A percentile compares a stretch with the other conserved stretches of the same genome.
Conservation (phyloP, 2,113 vertebrate genomes). For the Centropus bengalensis region DNA sequence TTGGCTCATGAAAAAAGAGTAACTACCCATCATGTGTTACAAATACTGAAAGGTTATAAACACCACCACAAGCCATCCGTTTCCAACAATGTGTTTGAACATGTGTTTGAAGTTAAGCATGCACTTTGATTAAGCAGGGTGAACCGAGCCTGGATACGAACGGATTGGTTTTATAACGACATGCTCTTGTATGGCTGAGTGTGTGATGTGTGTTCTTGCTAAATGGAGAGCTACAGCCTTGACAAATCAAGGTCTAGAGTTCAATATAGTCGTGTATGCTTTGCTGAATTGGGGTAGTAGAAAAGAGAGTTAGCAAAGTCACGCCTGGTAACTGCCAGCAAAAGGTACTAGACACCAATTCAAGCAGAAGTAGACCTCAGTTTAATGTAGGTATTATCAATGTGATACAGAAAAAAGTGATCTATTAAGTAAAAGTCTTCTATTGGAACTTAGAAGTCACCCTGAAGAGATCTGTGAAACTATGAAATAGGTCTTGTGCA, state of each 20-base stretch:
- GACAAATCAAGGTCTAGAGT: not conserved
- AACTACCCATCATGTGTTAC: constrained; percentile 32
- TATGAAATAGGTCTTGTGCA: not conserved
- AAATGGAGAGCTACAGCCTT: not conserved
- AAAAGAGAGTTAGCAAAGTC: not conserved
- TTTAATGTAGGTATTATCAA: not conserved
- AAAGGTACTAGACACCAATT: not conserved
- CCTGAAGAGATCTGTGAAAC: not conserved
- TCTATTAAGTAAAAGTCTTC: not conserved
- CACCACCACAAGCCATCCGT: not conserved
- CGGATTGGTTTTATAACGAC: not conserved
- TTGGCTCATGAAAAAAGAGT: constrained; percentile 25
- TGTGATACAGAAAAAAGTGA: not conserved
- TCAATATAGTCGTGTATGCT: not conserved
- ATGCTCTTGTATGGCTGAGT: not conserved
- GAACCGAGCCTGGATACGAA: not conserved
- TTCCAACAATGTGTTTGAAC: constrained; percentile 22
- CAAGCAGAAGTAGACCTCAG: not conserved
- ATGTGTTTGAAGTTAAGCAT: constrained; percentile 51
- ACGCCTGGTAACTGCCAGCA: not conserved
- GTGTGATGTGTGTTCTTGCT: not conserved
- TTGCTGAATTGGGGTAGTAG: not conserved
- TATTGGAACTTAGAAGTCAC: not conserved
- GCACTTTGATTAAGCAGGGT: constrained; percentile 10
- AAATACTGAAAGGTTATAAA: constrained; percentile 55